Base-by-base conservation (phyloP, 2,888 invertebrate genomes). In the Cacoxenus indagator region DNA sequence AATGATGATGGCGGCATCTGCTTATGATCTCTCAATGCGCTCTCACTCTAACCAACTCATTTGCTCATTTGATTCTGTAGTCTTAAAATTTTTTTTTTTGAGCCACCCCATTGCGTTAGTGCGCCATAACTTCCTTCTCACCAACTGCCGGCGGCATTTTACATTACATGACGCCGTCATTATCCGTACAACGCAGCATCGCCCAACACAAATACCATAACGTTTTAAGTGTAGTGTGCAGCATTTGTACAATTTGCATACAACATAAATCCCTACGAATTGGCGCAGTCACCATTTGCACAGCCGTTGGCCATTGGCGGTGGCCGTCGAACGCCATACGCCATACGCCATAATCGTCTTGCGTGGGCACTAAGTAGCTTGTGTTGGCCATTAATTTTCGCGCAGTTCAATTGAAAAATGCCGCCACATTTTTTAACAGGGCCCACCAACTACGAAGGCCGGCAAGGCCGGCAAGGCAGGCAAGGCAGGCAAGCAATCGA, bases 351-450 rank as follows among this genome's bases (percentile, higher is more conserved):
- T 80, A 75, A 75, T 51, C 54, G 78, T 77, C 67, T 74, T n/a
- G 37, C 27, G 43, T 61, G 17, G 66, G 68, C 76, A 73, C 78
- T 82, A 82, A 82, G 79, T 82, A 82, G 84, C 76, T 82, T 78
- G 76, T 81, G 78, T 84, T 82, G 81, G 81, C 83, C 80, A 81
- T 81, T 81, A 81, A 81, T 81, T 83, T 62, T 80, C 70, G 78
- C 78, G 75, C 75, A 76, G 82, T 82, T 81, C 83, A 77, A 78
- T 81, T 76, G 77, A 70, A 69, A 71, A 71, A 74, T 70, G 84
- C 75, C 75, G 76, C 71, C 77, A 70, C 65, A 75, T 51, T 22
- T 4, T 51, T 51, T 51, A 8, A 22, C 51, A 22, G 51, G n/a
- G 51, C 51, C 51, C 51, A 51, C 51, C 51, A 51, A 51, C 37